Conservation (phyloP, 2,113 vertebrate genomes). For the Eolophus roseicapilla region DNA sequence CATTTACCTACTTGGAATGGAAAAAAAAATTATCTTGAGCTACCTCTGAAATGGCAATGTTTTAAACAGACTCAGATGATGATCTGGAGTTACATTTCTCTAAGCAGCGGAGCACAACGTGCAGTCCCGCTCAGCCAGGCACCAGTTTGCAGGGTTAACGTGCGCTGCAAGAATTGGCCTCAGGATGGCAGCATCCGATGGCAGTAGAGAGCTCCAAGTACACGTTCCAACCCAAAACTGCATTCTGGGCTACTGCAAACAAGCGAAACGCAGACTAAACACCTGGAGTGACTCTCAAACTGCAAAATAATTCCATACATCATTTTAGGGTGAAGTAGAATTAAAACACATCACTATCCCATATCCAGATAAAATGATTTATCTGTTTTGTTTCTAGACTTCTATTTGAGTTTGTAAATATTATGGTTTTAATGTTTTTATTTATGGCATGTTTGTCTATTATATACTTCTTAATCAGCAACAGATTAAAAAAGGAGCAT, state of each 20-base stretch:
- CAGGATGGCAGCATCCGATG: conserved; percentile 69
- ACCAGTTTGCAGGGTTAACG: fast-evolving
- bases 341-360: background rate
- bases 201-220: background rate
- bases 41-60: background rate
- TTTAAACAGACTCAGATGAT: background rate
- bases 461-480: background rate
- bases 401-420: background rate
- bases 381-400: background rate
- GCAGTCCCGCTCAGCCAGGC: background rate
- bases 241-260: background rate
- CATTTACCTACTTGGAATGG: background rate
- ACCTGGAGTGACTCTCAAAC: background rate
- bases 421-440: background rate
- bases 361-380: background rate
- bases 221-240: background rate
- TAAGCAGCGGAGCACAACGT: fast-evolving
- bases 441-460: background rate
- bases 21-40: background rate
- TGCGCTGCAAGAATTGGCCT: conserved; percentile 16
- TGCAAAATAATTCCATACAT: background rate
- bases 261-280: background rate
- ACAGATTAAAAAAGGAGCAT: background rate
- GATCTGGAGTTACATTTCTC: background rate
- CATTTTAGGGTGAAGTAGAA: background rate